Evolutionary conservation across 2,113 vertebrate species (phyloP).

Genomic region (Aplodontia rufa): DNA sequence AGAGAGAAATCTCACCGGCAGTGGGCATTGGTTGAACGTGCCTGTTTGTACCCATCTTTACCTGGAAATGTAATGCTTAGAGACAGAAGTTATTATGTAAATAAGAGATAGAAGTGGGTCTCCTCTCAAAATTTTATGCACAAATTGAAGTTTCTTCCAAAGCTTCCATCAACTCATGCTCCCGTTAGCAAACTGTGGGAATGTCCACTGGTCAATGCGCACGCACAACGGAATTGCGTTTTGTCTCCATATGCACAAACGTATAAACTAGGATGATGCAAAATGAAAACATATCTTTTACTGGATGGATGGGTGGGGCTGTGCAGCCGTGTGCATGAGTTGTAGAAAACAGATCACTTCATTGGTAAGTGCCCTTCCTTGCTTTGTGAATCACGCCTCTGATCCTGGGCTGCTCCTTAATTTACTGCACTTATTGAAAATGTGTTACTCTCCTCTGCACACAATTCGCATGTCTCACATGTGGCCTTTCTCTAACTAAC

Average conservation of each 20-base stretch:
- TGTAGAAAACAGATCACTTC: neutral
- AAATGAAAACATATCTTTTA: neutral
- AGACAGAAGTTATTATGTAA: too few species aligned
- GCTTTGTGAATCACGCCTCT: too few species aligned
- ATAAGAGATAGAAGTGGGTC: accelerated
- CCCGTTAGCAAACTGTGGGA: too few species aligned
- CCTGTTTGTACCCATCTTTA: neutral
- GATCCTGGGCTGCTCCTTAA: neutral
- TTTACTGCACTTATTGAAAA: too few species aligned
- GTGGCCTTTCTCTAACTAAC: accelerated
- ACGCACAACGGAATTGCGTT: neutral
- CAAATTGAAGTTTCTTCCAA: neutral
- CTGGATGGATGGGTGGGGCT: too few species aligned
- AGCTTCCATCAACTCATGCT: neutral
- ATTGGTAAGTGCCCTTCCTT: neutral
- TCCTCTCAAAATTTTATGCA: neutral
- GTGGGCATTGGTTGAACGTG: accelerated
- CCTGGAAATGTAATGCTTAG: neutral
- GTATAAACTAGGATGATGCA: neutral
- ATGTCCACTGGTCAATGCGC: accelerated
- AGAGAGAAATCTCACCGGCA: neutral
- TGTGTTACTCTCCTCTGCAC: neutral
- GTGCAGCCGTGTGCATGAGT: neutral
- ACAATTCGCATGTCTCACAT: accelerated
- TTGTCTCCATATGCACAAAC: neutral